These are phyloP conservation scores for Bilobella aurantiaca DNA, from an alignment of 1,140 invertebrate species.

Conservation along the genomic window DNA sequence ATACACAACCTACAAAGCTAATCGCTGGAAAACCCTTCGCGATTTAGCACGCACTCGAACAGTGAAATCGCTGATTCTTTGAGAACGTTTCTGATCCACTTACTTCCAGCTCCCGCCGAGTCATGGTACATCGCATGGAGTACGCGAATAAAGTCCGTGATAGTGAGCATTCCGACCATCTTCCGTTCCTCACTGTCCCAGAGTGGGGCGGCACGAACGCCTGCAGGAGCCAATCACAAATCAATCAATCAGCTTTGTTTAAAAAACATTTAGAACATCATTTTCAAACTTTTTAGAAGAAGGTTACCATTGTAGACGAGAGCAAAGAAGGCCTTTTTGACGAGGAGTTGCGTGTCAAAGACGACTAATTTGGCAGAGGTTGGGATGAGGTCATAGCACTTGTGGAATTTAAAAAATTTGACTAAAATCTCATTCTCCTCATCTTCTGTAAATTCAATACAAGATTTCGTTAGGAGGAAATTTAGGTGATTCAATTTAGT, in stretches of 20 bases:
- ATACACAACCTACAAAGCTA: too few species aligned
- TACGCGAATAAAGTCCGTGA: slow-evolving; percentile 99
- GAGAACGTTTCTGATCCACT: too few species aligned
- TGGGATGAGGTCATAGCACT: slow-evolving; percentile 98
- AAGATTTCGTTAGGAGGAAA: slow-evolving; percentile 14
- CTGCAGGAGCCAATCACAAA: slow-evolving; percentile 40
- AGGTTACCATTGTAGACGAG: slow-evolving; percentile 92
- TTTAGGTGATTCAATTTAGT: slow-evolving; percentile 14
- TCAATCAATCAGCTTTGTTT: neutral
- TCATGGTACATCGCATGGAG: slow-evolving; percentile 91
- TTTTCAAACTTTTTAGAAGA: too few species aligned
- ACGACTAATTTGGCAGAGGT: slow-evolving; percentile 97
- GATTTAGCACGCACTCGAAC: too few species aligned
- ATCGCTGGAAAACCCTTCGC: too few species aligned
- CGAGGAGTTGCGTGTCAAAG: slow-evolving; percentile 96
- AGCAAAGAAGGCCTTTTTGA: slow-evolving; percentile 98
- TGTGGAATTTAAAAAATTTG: slow-evolving; percentile 98
- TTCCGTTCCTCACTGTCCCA: slow-evolving; percentile 88
- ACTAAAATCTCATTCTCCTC: slow-evolving; percentile 93
- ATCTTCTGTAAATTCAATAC: slow-evolving; percentile 66
- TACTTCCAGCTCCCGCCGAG: slow-evolving; percentile 43
- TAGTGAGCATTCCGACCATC: slow-evolving; percentile 95
- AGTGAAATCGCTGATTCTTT: too few species aligned
- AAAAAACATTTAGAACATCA: neutral
- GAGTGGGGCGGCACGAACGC: slow-evolving; percentile 89